Percentiles rank a stretch among this genome's conserved stretches.
Evolutionary conservation across 2,888 invertebrate species (phyloP).

Genomic region (Opisthograptis luteolata): DNA sequence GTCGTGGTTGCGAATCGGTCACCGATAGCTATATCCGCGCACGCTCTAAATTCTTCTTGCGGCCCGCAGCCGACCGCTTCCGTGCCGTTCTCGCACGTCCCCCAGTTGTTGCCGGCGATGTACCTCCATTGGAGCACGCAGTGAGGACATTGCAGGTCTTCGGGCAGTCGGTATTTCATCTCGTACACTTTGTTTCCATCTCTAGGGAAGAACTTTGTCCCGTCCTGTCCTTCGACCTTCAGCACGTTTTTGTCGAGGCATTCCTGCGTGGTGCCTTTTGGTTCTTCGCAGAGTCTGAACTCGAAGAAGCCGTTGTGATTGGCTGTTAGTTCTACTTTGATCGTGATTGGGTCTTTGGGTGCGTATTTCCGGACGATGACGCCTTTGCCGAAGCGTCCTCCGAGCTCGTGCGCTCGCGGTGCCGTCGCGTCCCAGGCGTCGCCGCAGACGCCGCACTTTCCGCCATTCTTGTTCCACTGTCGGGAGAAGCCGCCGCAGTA

Average conservation of each 20-base stretch:
- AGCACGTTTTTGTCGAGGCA: slow-evolving; percentile 91
- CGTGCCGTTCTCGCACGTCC: slow-evolving; percentile 88
- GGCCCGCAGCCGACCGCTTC: slow-evolving; percentile 94
- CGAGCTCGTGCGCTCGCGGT: slow-evolving; percentile 92
- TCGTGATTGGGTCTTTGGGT: slow-evolving; percentile 87
- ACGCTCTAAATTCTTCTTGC: slow-evolving; percentile 94
- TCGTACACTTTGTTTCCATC: slow-evolving; percentile 92
- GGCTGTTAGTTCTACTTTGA: slow-evolving; percentile 93
- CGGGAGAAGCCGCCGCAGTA: slow-evolving; percentile 95
- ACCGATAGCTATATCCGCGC: slow-evolving; percentile 91
- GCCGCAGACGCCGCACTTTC: slow-evolving; percentile 94
- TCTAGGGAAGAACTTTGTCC: slow-evolving; percentile 88
- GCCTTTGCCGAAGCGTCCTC: slow-evolving; percentile 92
- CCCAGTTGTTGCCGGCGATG: slow-evolving; percentile 94
- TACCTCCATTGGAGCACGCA: slow-evolving; percentile 96
- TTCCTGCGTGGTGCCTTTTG: slow-evolving; percentile 87
- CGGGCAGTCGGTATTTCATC: slow-evolving; percentile 86
- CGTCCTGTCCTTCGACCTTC: slow-evolving; percentile 76
- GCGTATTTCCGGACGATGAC: slow-evolving; percentile 92
- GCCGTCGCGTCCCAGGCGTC: slow-evolving; percentile 90
- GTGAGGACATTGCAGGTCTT: slow-evolving; percentile 89
- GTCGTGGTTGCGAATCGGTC: slow-evolving; percentile 77
- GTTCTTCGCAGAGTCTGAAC: slow-evolving; percentile 91
- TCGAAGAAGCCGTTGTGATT: slow-evolving; percentile 95
- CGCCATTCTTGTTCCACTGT: slow-evolving; percentile 92